These are phyloP conservation scores for Bujurquina vittata DNA, from an alignment of 2,113 vertebrate species.

Conservation along the genomic window DNA sequence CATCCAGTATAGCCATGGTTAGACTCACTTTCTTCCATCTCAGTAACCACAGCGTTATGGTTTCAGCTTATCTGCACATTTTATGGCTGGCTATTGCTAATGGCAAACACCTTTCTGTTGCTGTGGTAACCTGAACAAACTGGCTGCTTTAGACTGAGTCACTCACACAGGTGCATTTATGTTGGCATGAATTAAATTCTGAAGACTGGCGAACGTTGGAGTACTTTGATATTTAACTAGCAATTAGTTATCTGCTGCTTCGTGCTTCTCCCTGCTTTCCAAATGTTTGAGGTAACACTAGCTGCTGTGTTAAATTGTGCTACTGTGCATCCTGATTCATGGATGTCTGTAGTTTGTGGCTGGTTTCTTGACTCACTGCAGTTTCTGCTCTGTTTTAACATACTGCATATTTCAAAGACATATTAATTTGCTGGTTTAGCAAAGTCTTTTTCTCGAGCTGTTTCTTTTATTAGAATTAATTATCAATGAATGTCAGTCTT, in stretches of 20 bases:
- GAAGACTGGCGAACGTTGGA: not conserved
- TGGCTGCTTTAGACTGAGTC: not conserved
- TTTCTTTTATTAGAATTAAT: not conserved
- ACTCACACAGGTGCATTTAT: not conserved
- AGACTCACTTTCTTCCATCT: too few relatives aligned
- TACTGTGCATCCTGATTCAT: not conserved
- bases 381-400: not conserved
- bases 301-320: not conserved
- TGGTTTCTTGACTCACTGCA: not conserved
- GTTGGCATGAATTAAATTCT: not conserved
- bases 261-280: not conserved
- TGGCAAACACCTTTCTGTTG: not conserved
- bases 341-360: not conserved
- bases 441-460: not conserved
- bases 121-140: not conserved
- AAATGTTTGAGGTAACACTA: not conserved
- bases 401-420: not conserved
- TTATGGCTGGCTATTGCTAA: not conserved
- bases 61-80: not conserved
- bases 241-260: not conserved
- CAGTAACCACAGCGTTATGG: not conserved
- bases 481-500: not conserved
- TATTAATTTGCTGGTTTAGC: not conserved
- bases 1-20: too few relatives aligned
- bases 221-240: not conserved